Evolutionary conservation across 92 coral and sea anemone genomes (phyloP).

Genomic region (Epizoanthus scotinus): DNA sequence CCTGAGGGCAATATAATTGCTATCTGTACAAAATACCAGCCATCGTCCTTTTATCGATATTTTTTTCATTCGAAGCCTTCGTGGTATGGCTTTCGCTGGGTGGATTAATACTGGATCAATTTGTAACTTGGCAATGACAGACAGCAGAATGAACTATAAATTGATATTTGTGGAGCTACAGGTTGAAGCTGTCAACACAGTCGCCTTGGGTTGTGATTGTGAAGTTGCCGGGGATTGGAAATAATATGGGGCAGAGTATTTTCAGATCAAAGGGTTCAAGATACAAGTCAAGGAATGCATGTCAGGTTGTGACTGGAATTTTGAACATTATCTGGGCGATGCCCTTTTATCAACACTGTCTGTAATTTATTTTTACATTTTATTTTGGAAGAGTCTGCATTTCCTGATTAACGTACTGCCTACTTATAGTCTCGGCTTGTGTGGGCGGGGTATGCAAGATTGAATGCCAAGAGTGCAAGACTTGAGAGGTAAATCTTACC

Average conservation of each 20-base stretch:
- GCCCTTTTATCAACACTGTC: not conserved
- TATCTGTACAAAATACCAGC: constrained; percentile 25
- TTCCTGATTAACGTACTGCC: constrained; percentile 21
- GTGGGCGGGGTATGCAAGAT: too few species aligned
- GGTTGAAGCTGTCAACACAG: constrained; percentile 26
- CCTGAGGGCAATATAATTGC: not conserved
- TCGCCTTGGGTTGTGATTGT: not conserved
- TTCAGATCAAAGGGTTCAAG: not conserved
- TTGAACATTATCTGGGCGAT: not conserved
- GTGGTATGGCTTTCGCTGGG: constrained; percentile 7
- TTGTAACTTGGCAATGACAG: constrained; percentile 28
- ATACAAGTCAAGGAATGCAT: not conserved
- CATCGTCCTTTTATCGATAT: not conserved
- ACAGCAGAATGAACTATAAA: constrained; percentile 15
- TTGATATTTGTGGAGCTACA: not conserved
- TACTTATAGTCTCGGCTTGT: not conserved
- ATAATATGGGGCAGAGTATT: not conserved
- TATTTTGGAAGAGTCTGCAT: constrained; percentile 1
- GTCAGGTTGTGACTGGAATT: not conserved
- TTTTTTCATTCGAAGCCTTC: not conserved
- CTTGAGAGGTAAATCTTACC: too few species aligned
- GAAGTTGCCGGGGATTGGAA: not conserved
- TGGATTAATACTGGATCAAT: constrained; percentile 8
- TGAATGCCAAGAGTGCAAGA: too few species aligned
- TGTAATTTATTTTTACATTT: not conserved